A percentile compares a stretch with the other conserved stretches of the same genome.
Evolutionary conservation across 2,113 vertebrate genomes (phyloP).

Genomic region (Acanthisitta chloris): DNA sequence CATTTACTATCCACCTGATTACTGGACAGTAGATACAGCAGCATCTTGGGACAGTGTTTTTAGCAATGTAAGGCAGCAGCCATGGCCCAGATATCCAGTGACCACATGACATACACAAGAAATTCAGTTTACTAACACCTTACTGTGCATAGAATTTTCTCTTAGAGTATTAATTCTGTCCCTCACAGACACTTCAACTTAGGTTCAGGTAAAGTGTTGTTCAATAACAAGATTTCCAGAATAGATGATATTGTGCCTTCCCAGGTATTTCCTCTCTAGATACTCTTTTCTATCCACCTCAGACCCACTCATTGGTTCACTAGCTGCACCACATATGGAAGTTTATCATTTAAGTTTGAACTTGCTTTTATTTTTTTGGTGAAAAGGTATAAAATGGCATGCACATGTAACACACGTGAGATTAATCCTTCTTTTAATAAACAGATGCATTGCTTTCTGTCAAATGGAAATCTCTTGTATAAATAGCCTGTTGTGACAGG

Average conservation of each 20-base stretch:
- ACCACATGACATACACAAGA: not conserved
- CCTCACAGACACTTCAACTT: not conserved
- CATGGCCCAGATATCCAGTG: not conserved
- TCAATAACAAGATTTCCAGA: not conserved
- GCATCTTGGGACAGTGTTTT: not conserved
- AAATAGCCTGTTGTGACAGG: constrained; percentile 18
- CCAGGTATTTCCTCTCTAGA: not conserved
- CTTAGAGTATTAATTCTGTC: not conserved
- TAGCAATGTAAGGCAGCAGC: not conserved
- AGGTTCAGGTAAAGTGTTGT: not conserved
- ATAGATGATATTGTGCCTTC: not conserved
- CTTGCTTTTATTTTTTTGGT: not conserved
- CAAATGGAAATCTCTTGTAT: constrained; percentile 15
- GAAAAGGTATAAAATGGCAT: not conserved
- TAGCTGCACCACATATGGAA: not conserved
- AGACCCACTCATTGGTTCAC: not conserved
- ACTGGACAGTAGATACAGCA: not conserved
- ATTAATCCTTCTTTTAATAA: constrained; percentile 14
- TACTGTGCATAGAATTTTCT: not conserved
- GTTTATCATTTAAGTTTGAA: not conserved
- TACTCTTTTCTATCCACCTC: not conserved
- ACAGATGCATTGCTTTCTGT: not conserved
- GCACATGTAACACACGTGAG: not conserved
- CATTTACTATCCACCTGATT: not conserved
- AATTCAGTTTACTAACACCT: not conserved